Evolutionary conservation across 2,113 vertebrate genomes (phyloP).

Genomic region (Propithecus coquereli): DNA sequence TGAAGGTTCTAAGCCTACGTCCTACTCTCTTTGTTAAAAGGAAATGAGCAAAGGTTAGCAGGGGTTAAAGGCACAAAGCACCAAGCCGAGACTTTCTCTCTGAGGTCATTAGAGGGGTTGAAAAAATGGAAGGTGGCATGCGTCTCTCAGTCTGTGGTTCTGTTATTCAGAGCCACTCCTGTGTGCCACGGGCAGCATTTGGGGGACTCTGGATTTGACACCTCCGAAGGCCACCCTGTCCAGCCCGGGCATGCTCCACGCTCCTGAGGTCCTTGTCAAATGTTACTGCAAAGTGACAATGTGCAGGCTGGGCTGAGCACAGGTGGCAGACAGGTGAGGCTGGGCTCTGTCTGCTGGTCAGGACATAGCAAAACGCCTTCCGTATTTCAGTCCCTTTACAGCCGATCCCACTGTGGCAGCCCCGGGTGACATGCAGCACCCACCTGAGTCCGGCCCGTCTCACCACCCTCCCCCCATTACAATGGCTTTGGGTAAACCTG

Average conservation of each 20-base stretch:
- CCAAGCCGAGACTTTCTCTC: neutral
- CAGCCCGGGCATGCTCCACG: neutral
- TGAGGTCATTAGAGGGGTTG: neutral
- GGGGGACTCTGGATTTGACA: neutral
- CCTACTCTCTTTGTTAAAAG: neutral
- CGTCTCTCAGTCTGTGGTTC: neutral
- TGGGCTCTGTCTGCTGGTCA: too few relatives aligned
- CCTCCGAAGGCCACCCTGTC: neutral
- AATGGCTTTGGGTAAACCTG: neutral
- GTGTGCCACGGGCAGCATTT: neutral
- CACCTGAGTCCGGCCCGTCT: neutral
- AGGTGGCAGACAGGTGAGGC: neutral
- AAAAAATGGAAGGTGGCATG: neutral
- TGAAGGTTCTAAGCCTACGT: neutral
- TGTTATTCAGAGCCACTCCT: neutral
- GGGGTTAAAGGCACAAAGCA: neutral
- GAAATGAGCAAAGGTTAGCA: neutral
- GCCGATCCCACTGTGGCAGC: neutral
- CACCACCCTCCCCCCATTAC: neutral
- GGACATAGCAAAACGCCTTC: neutral
- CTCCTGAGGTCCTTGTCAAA: neutral
- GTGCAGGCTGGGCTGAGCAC: neutral
- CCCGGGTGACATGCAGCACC: fast-evolving
- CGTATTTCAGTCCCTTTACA: neutral
- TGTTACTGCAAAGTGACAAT: neutral